Evolutionary conservation across 1,140 invertebrate species (phyloP), one percentile per base, ranked within the genome.

Genomic region (Brachionus angularis): DNA sequence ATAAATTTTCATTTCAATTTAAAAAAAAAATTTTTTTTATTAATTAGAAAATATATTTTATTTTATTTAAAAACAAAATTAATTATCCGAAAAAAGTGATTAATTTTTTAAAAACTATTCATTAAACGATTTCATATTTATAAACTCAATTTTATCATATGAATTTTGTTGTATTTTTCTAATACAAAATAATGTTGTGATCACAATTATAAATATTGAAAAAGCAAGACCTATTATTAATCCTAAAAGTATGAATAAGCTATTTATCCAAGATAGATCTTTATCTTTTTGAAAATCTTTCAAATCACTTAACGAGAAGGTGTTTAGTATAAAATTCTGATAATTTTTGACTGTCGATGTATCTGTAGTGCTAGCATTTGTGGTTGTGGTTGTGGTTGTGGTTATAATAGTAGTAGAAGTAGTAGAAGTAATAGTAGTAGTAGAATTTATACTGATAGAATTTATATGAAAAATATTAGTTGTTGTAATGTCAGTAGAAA

Each of bases 141-240:
- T 39, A 27, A 58, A 36, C 27, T 58, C 53, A 25, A 58, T 58
- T 58, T 58, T 31, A 42, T 58, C 53, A 39, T 58, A 58, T 12
- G 18, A 14, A 39, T 18, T 58, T 39, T 34, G 31, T n/a, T 23
- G 21, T 12, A 39, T 25, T 23, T 23, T 36, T 23, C 33, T 36
- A n/a, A 58, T 18, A 23, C 53, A 58, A 39, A 58, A 12, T n/a
- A n/a, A 21, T 23, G 25, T 58, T 4, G 53, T 42, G 21, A 58
- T 58, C 27, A 33, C 25, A 23, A 5, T 39, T 5, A 58, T 39
- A 23, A 58, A 39, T 23, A 58, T 36, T 18, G 39, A 39, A 3
- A 58, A 21, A 36, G 39, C 21, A 10, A 58, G 18, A 18, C 53
- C 53, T 39, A 39, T 58, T n/a, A 36, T 23, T 42, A 58, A 27